A percentile compares a stretch with the other conserved stretches of the same genome.
phyloP scores from a whole-genome alignment of 2,888 invertebrate genomes.

The Galeruca laticollis region DNA sequence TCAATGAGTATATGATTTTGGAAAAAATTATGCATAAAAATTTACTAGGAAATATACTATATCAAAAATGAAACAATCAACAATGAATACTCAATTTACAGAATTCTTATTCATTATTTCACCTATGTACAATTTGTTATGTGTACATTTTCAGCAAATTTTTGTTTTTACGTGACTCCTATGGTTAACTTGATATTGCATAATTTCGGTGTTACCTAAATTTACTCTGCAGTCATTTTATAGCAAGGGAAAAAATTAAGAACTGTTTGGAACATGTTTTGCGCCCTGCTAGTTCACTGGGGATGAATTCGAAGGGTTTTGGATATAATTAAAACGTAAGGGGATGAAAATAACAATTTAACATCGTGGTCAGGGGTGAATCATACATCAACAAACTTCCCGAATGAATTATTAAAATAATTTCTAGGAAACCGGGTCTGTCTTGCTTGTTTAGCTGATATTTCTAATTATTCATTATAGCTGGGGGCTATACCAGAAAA shows the following conservation, averaged over 20 bases:
- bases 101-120: too few species aligned
- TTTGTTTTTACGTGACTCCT: too few species aligned
- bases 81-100: too few species aligned
- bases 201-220: neutral
- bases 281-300: slow-evolving; percentile 25
- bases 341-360: slow-evolving; percentile 58
- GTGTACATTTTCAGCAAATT: too few species aligned
- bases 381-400: slow-evolving; percentile 13
- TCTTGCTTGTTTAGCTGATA: neutral
- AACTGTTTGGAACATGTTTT: slow-evolving; percentile 18
- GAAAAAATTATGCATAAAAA: too few species aligned
- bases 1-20: too few species aligned
- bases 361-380: slow-evolving; percentile 52
- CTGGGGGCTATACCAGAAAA: neutral
- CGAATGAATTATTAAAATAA: slow-evolving; percentile 20
- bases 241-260: slow-evolving; percentile 5
- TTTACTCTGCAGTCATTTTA: slow-evolving; percentile 8
- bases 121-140: too few species aligned
- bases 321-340: slow-evolving; percentile 51
- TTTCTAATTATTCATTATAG: neutral
- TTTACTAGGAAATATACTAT: too few species aligned
- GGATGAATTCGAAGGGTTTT: slow-evolving; percentile 46
- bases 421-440: neutral
- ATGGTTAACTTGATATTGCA: neutral
- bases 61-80: too few species aligned